Evolutionary conservation across 1,140 invertebrate species (phyloP).

Genomic region (Drosophila subpulchrella): DNA sequence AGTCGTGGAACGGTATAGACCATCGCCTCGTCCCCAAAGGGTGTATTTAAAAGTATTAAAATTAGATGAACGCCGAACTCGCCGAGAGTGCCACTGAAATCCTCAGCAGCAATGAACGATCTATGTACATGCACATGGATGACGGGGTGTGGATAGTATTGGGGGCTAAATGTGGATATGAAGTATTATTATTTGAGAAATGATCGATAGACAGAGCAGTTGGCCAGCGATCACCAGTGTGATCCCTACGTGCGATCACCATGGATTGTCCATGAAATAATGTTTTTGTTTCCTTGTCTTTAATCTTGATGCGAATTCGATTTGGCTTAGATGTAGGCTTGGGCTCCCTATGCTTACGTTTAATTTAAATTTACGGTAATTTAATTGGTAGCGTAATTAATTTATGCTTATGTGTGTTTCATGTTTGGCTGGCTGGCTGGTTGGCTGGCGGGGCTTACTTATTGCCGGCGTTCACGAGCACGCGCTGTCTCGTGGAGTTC

Average conservation of each 20-base stretch:
- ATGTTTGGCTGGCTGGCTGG: constrained; percentile 67
- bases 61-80: constrained; percentile 10
- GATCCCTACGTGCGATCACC: constrained; percentile 37
- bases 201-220: constrained; percentile 1
- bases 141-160: constrained; percentile 9
- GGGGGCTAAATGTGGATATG: not conserved
- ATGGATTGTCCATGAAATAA: constrained; percentile 62
- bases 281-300: constrained; percentile 44
- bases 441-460: constrained; percentile 59
- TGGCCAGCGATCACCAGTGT: constrained; percentile 24
- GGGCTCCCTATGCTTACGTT: constrained; percentile 74
- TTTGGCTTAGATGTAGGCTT: constrained; percentile 77
- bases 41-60: constrained; percentile 14
- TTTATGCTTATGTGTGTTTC: constrained; percentile 73
- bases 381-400: constrained; percentile 74
- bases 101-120: constrained; percentile 17
- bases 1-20: not conserved
- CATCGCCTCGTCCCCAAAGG: not conserved
- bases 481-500: constrained; percentile 73
- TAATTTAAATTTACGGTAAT: constrained; percentile 73
- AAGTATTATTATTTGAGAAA: not conserved
- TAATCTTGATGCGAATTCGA: constrained; percentile 45
- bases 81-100: not conserved
- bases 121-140: constrained; percentile 35
- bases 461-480: constrained; percentile 65